Evolutionary conservation across 2,888 invertebrate species (phyloP).

Genomic region (Hymenopus coronatus): DNA sequence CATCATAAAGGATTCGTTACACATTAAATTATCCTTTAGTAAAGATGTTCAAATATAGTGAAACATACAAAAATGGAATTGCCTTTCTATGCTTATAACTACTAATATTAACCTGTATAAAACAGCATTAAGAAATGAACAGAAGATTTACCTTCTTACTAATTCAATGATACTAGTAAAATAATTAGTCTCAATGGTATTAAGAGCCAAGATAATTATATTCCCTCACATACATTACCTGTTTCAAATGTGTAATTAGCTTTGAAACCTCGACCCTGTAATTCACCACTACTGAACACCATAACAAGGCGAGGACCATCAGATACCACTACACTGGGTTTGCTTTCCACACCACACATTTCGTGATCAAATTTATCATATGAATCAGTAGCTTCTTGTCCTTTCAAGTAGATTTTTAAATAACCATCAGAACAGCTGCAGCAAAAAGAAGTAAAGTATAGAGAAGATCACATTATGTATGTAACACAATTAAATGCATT

Average conservation of each 20-base stretch:
- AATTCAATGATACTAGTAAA: too few relatives aligned
- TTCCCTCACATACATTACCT: conserved; percentile 51
- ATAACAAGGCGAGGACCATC: conserved; percentile 91
- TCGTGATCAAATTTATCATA: conserved; percentile 93
- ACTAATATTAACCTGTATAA: too few relatives aligned
- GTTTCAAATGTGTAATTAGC: conserved; percentile 82
- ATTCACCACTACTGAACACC: conserved; percentile 91
- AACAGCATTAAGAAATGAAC: too few relatives aligned
- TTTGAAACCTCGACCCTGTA: conserved; percentile 88
- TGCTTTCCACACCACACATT: conserved; percentile 77
- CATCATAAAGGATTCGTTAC: too few relatives aligned
- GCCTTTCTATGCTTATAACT: too few relatives aligned
- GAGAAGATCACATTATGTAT: background rate
- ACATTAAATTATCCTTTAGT: too few relatives aligned
- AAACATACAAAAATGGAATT: too few relatives aligned
- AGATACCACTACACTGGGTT: conserved; percentile 79
- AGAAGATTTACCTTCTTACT: too few relatives aligned
- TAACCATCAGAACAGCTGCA: conserved; percentile 84
- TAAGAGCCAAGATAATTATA: background rate
- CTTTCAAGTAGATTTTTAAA: conserved; percentile 85
- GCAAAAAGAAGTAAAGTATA: background rate
- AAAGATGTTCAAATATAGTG: too few relatives aligned
- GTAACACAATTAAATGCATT: background rate
- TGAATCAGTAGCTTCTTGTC: conserved; percentile 88
- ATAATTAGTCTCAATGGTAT: too few relatives aligned